Evolutionary conservation across 2,797 vertebrate species (phyloP).

Genomic region (Artibeus lituratus): DNA sequence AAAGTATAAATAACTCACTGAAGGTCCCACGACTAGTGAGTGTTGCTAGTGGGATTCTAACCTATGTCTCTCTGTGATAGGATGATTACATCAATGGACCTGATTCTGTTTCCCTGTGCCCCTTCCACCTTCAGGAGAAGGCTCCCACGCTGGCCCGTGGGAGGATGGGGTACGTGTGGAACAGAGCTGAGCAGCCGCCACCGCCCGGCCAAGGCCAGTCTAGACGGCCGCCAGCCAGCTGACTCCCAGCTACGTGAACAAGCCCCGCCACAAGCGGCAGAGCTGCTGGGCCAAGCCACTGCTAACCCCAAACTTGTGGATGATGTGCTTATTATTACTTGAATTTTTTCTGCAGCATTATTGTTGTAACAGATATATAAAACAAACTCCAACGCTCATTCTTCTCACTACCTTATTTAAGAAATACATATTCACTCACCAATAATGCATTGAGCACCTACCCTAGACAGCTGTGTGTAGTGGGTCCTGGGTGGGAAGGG

Average conservation of each 20-base stretch:
- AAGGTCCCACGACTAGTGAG: neutral
- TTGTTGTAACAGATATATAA: neutral
- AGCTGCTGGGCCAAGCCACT: neutral
- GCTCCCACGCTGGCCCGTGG: neutral
- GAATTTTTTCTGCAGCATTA: neutral
- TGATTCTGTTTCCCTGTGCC: neutral
- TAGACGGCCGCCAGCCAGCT: neutral
- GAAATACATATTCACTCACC: neutral
- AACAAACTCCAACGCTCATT: neutral
- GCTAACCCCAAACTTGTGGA: neutral
- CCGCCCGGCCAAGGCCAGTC: neutral
- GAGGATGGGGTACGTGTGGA: neutral
- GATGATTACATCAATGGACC: rapidly evolving
- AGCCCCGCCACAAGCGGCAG: neutral
- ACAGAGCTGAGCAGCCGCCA: neutral
- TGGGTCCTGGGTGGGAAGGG: neutral
- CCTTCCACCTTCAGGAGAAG: neutral
- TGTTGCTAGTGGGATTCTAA: neutral
- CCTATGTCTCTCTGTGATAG: neutral
- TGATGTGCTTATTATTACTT: neutral
- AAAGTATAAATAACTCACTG: neutral
- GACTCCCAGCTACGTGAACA: neutral
- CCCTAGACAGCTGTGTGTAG: neutral
- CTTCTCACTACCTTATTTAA: neutral
- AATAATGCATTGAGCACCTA: neutral